Conservation (phyloP, 2,888 invertebrate genomes). For the Pollenia angustigena region DNA sequence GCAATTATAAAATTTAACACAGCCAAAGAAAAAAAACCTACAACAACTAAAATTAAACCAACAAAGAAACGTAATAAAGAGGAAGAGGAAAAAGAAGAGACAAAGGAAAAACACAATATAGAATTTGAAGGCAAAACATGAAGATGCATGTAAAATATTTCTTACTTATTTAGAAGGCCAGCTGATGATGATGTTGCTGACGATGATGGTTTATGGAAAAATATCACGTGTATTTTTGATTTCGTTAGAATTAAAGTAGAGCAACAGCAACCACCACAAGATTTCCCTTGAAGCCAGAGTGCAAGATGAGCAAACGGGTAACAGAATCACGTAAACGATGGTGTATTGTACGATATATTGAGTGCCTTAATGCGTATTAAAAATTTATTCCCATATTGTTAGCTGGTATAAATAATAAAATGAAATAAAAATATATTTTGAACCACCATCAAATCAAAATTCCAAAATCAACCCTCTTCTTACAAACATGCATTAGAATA, state of each 20-base stretch:
- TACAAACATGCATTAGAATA: constrained; percentile 8
- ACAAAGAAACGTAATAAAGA: constrained; percentile 22
- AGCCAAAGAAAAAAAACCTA: constrained; percentile 41
- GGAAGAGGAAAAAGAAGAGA: constrained; percentile 20
- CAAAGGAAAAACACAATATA: constrained; percentile 13
- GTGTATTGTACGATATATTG: background rate
- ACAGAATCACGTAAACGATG: constrained; percentile 9
- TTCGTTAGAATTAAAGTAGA: constrained; percentile 42
- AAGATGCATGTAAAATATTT: constrained; percentile 63
- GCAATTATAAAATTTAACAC: constrained; percentile 81
- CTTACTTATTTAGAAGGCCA: constrained; percentile 63
- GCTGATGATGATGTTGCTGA: constrained; percentile 57
- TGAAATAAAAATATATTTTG: constrained; percentile 39
- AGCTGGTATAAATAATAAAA: constrained; percentile 60
- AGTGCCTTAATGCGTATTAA: constrained; percentile 69
- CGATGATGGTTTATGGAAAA: constrained; percentile 50
- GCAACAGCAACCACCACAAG: constrained; percentile 24
- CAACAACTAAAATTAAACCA: constrained; percentile 45
- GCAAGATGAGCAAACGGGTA: background rate
- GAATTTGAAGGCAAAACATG: constrained; percentile 59
- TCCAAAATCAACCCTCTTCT: constrained; percentile 41
- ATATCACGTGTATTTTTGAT: constrained; percentile 66
- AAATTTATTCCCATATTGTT: constrained; percentile 73
- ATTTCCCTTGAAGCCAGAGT: constrained; percentile 30
- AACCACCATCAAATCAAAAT: constrained; percentile 60